A percentile compares a stretch with the other conserved stretches of the same genome.
Conservation (phyloP, 2,113 vertebrate species). For the Haemorhous mexicanus region DNA sequence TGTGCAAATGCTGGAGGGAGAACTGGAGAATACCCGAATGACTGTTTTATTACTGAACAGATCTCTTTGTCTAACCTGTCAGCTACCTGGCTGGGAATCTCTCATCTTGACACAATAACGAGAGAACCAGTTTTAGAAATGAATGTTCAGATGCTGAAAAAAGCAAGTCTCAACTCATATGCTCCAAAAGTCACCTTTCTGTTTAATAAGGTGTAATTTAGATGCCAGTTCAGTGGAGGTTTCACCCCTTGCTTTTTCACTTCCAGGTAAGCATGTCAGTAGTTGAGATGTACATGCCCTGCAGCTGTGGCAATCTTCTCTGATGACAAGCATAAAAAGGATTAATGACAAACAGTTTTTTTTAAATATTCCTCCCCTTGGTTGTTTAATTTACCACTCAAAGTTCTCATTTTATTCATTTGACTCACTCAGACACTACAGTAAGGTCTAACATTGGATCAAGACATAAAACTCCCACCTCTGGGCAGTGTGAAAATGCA, state of each 20-base stretch:
- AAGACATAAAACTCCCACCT: not conserved
- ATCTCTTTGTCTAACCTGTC: slow-evolving; percentile 69
- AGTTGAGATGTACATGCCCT: slow-evolving; percentile 52
- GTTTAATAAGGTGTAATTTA: slow-evolving; percentile 46
- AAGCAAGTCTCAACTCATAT: slow-evolving; percentile 61
- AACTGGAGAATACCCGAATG: slow-evolving; percentile 54
- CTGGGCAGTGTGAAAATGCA: not conserved
- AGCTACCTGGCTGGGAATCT: slow-evolving; percentile 52
- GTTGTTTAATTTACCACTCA: not conserved
- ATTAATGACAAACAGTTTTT: slow-evolving; percentile 40
- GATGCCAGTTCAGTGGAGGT: slow-evolving; percentile 15
- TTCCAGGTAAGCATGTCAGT: slow-evolving; percentile 52
- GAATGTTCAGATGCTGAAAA: slow-evolving; percentile 24
- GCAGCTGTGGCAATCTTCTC: slow-evolving; percentile 54
- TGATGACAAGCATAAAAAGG: slow-evolving; percentile 28
- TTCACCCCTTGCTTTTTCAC: slow-evolving; percentile 42
- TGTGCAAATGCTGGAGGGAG: slow-evolving; percentile 65
- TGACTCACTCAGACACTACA: not conserved
- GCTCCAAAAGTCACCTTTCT: not conserved
- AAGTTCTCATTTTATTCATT: not conserved
- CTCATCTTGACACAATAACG: slow-evolving; percentile 62
- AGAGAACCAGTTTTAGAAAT: slow-evolving; percentile 65
- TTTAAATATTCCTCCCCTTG: slow-evolving; percentile 4
- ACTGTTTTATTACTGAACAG: slow-evolving; percentile 57
- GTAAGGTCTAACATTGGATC: not conserved